Evolutionary conservation across 1,140 invertebrate species (phyloP).

Genomic region (Chrysomallon squamiferum): DNA sequence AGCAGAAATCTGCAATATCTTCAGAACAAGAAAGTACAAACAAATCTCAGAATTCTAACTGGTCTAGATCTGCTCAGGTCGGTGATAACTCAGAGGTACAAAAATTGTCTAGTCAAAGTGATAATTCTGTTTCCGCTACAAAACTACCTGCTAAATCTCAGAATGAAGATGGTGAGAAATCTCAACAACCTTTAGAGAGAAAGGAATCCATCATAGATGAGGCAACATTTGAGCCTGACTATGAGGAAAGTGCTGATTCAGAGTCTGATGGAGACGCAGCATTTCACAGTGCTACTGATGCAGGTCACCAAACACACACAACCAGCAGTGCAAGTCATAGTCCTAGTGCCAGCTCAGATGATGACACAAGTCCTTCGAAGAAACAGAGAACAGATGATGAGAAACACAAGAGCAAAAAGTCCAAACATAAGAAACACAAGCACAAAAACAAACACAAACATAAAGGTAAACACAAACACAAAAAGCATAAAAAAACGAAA

Average conservation of each 20-base stretch:
- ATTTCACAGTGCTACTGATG: conserved; percentile 1
- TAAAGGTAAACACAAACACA: background rate
- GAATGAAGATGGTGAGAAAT: background rate
- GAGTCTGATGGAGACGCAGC: conserved; percentile 13
- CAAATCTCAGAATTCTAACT: no score
- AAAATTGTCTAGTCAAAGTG: no score
- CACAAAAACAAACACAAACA: conserved; percentile 1
- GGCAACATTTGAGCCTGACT: conserved; percentile 54
- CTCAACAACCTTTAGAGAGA: conserved; percentile 25
- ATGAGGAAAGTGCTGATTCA: conserved; percentile 35
- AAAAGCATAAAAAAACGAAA: conserved; percentile 1
- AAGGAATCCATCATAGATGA: conserved; percentile 56
- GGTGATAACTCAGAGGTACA: no score
- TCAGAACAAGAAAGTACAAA: no score
- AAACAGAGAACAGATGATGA: background rate
- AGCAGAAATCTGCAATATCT: no score
- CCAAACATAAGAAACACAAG: background rate
- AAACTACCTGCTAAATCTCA: background rate
- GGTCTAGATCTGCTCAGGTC: no score
- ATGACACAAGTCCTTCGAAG: background rate
- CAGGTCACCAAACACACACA: background rate
- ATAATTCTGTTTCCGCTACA: no score
- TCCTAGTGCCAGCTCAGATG: background rate
- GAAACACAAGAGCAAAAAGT: background rate
- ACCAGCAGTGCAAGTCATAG: background rate